Evolutionary conservation across 2,797 vertebrate species (phyloP).

Genomic region (Petrocephalus sullivani): DNA sequence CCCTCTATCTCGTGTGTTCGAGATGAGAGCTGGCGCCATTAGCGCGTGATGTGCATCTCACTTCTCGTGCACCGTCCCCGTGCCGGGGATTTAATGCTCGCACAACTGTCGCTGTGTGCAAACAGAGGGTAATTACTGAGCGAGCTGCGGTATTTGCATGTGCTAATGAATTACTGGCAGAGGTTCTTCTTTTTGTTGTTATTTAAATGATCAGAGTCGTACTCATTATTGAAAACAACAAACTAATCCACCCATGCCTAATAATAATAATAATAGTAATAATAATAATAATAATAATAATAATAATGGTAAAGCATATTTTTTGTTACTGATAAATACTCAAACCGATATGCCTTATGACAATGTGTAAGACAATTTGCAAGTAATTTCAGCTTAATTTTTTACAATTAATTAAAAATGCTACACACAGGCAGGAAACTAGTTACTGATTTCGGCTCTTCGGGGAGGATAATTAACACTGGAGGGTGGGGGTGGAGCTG

Average conservation of each 20-base stretch:
- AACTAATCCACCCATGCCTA: conserved; percentile 1
- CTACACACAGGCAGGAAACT: neutral
- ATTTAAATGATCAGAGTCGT: neutral
- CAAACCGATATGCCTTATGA: neutral
- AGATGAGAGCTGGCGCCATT: neutral
- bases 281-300: neutral
- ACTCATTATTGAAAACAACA: conserved; percentile 9
- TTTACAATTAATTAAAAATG: neutral
- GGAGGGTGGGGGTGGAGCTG: neutral
- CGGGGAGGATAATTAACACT: neutral
- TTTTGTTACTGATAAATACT: neutral
- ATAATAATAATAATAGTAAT: conserved; percentile 4
- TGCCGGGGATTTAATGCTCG: conserved; percentile 7
- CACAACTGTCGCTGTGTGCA: neutral
- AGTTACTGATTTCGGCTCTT: neutral
- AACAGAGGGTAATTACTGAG: conserved; percentile 15
- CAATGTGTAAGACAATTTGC: neutral
- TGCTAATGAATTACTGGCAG: conserved; percentile 15
- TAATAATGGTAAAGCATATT: neutral
- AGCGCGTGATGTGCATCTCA: neutral
- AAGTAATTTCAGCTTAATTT: neutral
- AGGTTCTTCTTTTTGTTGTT: conserved; percentile 4
- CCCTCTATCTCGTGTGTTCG: neutral
- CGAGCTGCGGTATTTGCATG: conserved; percentile 14
- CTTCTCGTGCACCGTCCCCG: neutral